Evolutionary conservation across 2,888 invertebrate genomes (phyloP).

Genomic region (Epinotia ramella): DNA sequence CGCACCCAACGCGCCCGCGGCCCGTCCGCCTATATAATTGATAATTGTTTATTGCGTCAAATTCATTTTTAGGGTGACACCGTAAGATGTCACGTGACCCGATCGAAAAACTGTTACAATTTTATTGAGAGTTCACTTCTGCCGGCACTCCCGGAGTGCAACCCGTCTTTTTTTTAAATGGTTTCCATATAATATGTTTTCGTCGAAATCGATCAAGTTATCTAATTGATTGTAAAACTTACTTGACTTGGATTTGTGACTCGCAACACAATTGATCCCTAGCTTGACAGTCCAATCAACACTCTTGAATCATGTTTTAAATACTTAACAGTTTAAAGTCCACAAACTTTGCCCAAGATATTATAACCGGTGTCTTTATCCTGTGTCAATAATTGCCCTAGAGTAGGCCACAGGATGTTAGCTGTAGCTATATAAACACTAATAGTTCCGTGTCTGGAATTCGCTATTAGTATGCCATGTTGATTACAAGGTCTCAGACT

Average conservation of each 20-base stretch:
- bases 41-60: too few relatives aligned
- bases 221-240: too few relatives aligned
- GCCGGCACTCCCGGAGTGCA: too few relatives aligned
- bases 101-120: too few relatives aligned
- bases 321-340: constrained; percentile 5
- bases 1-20: too few relatives aligned
- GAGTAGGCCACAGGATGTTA: constrained; percentile 39
- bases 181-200: too few relatives aligned
- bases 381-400: constrained; percentile 33
- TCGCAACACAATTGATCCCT: background rate
- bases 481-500: constrained; percentile 4
- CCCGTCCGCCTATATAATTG: too few relatives aligned
- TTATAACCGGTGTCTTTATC: constrained; percentile 18
- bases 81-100: too few relatives aligned
- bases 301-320: background rate
- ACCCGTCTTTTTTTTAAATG: too few relatives aligned
- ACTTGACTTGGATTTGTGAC: background rate
- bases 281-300: background rate
- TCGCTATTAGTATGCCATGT: constrained; percentile 12
- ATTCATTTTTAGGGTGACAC: too few relatives aligned
- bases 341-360: constrained; percentile 10
- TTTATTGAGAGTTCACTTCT: too few relatives aligned
- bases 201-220: too few relatives aligned
- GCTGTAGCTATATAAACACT: constrained; percentile 12
- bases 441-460: constrained; percentile 27